Evolutionary conservation across 2,888 invertebrate species (phyloP).

Genomic region (Cephus sareptanus): DNA sequence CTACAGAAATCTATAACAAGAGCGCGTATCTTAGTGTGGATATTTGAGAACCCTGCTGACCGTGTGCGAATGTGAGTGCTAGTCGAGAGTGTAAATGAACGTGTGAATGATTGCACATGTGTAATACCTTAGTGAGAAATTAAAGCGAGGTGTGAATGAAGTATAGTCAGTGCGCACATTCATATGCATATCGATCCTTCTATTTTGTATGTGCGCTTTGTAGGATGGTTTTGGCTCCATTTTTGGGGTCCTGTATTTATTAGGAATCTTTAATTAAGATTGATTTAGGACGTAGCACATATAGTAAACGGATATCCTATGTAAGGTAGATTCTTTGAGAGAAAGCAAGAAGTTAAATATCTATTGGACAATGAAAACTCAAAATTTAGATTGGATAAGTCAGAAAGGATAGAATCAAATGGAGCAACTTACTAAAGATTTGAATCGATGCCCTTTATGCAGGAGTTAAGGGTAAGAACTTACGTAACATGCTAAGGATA

Average conservation of each 20-base stretch:
- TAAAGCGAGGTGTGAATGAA: not conserved
- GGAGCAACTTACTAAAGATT: not conserved
- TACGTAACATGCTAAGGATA: not conserved
- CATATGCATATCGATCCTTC: conserved; percentile 15
- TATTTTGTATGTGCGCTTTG: conserved; percentile 33
- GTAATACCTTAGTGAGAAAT: not conserved
- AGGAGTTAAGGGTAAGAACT: not conserved
- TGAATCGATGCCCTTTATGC: not conserved
- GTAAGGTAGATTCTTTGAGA: not conserved
- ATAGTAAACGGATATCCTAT: not conserved
- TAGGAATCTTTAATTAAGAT: not conserved
- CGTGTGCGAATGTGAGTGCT: not conserved
- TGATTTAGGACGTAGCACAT: not conserved
- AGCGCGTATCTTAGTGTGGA: not conserved
- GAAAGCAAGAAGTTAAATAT: not conserved
- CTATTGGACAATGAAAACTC: not conserved
- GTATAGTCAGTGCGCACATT: not conserved
- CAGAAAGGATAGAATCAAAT: not conserved
- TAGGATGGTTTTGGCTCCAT: conserved; percentile 26
- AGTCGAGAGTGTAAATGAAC: not conserved
- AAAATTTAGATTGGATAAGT: not conserved
- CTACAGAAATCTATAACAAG: conserved; percentile 5
- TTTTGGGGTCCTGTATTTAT: conserved; percentile 1
- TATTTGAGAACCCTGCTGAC: not conserved
- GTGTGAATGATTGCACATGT: not conserved